Evolutionary conservation across 2,888 invertebrate species (phyloP), one percentile per base, ranked within the genome.

Genomic region (Sisyra nigra): DNA sequence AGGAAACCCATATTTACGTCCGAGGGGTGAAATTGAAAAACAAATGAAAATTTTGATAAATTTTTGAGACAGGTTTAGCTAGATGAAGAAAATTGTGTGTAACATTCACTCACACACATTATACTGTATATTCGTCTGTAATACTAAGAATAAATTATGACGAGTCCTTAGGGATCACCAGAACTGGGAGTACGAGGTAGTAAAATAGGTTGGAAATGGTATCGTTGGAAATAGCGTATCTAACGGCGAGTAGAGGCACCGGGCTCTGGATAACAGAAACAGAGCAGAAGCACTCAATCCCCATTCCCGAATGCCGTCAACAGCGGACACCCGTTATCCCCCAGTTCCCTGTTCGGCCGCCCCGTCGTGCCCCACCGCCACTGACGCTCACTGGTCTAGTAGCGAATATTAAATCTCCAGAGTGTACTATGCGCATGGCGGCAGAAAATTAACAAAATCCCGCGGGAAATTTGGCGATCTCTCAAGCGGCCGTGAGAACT

Each of bases 401-500:
- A 34, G 41, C 41, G 33, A 41, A 19, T 31, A 40, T 19, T 31
- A 34, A 57, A 66, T 67, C 74, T 69, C 73, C 54, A 51, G 73
- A 65, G 75, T 66, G 73, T 70, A 72, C 67, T 76, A 74, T 74
- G 75, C 74, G 74, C 76, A 76, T 75, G 75, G 75, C 75, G 74
- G 75, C 75, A 75, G 76, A 76, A 76, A 76, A 76, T 76, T 76
- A 76, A 76, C 74, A 74, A 68, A 69, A 67, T 59, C 74, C 67
- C 72, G 53, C 55, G 74, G 73, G 74, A 74, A 74, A 74, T 74
- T 71, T 43, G 38, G 43, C 30, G 30, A 43, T 43, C 43, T 43
- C 43, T 43, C 43, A 14, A 38, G 43, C 37, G 43, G 31, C 43
- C 43, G 31, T 29, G 15, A 19, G 18, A 19, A 31, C 41, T 34